Conservation (phyloP, 2,888 invertebrate genomes). For the Apotomis turbidana region DNA sequence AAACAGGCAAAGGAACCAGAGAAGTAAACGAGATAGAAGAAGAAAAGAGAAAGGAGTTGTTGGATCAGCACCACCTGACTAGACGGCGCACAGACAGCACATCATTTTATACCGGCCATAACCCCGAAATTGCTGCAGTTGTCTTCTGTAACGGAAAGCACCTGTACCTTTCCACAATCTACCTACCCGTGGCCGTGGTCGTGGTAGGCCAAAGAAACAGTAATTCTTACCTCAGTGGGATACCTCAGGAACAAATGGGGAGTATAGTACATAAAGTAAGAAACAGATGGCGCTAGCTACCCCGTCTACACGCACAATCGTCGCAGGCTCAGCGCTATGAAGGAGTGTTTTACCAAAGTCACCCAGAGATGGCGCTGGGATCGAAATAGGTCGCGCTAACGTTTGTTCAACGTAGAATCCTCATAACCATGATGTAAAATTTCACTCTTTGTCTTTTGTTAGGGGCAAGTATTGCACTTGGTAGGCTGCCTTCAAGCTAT, state of each 20-base stretch:
- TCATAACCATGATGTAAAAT: too few species aligned
- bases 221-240: neutral
- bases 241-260: constrained; percentile 1
- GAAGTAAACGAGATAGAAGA: constrained; percentile 16
- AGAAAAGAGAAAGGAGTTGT: neutral
- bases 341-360: too few species aligned
- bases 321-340: neutral
- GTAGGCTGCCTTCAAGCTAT: too few species aligned
- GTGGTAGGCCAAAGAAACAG: constrained; percentile 10
- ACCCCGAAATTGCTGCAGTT: neutral
- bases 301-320: too few species aligned
- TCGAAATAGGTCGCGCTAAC: too few species aligned
- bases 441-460: too few species aligned
- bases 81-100: neutral
- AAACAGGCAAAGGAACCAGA: neutral
- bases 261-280: neutral
- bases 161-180: neutral
- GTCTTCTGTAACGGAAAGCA: neutral
- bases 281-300: too few species aligned
- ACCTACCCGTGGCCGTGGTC: neutral
- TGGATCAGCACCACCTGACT: neutral
- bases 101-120: too few species aligned
- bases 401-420: too few species aligned
- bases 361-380: too few species aligned
- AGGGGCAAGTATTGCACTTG: too few species aligned